Base-by-base conservation (phyloP, 2,888 invertebrate genomes). In the Lithophane socia region DNA sequence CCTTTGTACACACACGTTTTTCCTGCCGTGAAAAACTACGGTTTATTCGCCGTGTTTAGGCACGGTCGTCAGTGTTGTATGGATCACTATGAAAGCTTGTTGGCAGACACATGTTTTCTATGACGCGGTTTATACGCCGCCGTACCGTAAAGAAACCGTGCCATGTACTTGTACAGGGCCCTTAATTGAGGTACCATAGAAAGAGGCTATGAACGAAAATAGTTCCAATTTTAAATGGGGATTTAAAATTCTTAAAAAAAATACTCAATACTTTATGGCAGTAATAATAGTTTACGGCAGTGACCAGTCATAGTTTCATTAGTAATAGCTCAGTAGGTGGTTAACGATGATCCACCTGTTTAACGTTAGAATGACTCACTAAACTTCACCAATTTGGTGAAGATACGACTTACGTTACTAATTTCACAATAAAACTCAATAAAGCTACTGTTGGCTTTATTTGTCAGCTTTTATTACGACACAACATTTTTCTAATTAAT, bases 401-500 rank as follows among this genome's bases (percentile, higher is more conserved):
- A 75, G 80, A 75, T 79, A 75, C 79, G 56, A 56, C 60, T 80
- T 58, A 73, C 56, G 58, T 76, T 75, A 72, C 67, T 68, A 86
- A 88, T 90, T 86, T 85, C 86, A 86, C 83, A 85, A 87, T 82
- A 82, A 75, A 84, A 85, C 82, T 82, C 73, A 86, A 88, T 67
- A 83, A 79, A 56, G 83, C 88, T 87, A 85, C 84, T 84, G 85
- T 88, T 85, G 72, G 77, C 83, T 85, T 87, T 89, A 90, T 90
- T 88, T 90, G 84, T 72, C 56, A 61, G 37, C 5, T 85, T 87
- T 87, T 86, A 88, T 92, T 86, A 79, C 75, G 80, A 83, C 83
- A 82, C 79, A 83, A 92, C 88, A 89, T 86, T 86, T 87, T 82
- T 87, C 86, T 88, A 89, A 92, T 91, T 90, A 90, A 88, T 86